Conservation (phyloP, 2,888 invertebrate species). For the Archaeoteleia sp. region DNA sequence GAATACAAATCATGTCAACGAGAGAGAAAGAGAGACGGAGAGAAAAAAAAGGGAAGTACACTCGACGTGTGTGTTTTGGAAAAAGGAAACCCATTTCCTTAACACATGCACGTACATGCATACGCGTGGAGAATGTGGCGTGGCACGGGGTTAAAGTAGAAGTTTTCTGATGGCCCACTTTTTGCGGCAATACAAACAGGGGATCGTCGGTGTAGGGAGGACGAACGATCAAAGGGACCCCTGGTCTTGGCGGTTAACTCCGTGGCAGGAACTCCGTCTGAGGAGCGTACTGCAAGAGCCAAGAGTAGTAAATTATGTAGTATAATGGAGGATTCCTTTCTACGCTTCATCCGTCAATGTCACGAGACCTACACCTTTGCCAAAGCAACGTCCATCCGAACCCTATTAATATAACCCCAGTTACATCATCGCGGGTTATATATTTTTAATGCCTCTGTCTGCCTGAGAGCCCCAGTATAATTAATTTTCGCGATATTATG, state of each 20-base stretch:
- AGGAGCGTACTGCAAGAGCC: constrained; percentile 24
- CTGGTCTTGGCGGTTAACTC: constrained; percentile 58
- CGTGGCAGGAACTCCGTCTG: constrained; percentile 54
- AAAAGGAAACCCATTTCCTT: constrained; percentile 15
- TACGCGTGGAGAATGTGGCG: background rate
- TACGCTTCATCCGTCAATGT: constrained; percentile 71
- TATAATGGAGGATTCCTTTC: constrained; percentile 67
- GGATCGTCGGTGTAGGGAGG: constrained; percentile 16
- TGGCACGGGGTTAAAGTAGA: background rate
- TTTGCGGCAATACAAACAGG: constrained; percentile 57
- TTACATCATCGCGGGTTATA: constrained; percentile 55
- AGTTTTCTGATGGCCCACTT: constrained; percentile 56
- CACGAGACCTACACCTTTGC: constrained; percentile 59
- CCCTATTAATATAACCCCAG: constrained; percentile 60
- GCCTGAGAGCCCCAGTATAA: constrained; percentile 24
- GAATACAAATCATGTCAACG: constrained; percentile 43
- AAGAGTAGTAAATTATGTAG: constrained; percentile 69
- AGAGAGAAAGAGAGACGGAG: constrained; percentile 36
- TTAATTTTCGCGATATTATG: constrained; percentile 43
- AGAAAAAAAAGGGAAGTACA: too few species aligned
- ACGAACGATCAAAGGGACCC: constrained; percentile 60
- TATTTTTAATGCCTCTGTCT: constrained; percentile 47
- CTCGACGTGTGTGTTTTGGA: background rate
- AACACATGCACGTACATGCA: constrained; percentile 7
- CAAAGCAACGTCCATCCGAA: constrained; percentile 56